Evolutionary conservation across 2,888 invertebrate species (phyloP).

Genomic region (Protonemura montana): DNA sequence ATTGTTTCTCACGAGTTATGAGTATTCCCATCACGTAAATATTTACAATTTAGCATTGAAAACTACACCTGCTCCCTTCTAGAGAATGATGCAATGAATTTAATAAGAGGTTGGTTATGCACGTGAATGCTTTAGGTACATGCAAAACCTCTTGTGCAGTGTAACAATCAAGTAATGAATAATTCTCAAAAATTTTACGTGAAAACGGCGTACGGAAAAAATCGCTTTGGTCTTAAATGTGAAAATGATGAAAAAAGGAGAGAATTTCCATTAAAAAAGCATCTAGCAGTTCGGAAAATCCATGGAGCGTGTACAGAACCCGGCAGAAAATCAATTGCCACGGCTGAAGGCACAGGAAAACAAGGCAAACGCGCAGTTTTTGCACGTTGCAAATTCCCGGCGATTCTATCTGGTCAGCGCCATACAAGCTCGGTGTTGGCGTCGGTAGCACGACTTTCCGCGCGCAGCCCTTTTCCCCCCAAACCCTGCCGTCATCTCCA

Average conservation of each 20-base stretch:
- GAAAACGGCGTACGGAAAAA: background rate
- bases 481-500: background rate
- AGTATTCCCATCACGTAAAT: background rate
- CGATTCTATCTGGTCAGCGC: background rate
- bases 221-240: background rate
- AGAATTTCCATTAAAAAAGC: background rate
- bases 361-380: background rate
- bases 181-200: background rate
- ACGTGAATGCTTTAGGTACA: background rate
- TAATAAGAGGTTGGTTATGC: background rate
- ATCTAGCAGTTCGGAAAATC: background rate
- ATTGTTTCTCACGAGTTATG: background rate
- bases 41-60: background rate
- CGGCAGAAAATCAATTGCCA: background rate
- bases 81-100: background rate
- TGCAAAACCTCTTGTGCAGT: background rate
- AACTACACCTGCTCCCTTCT: background rate
- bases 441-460: background rate
- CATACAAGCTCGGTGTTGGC: background rate
- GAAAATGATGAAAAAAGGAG: background rate
- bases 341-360: background rate
- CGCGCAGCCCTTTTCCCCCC: background rate
- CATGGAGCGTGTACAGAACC: background rate
- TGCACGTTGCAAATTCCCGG: background rate
- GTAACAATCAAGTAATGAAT: background rate